Evolutionary conservation across 2,797 vertebrate genomes (phyloP), one percentile per base, ranked within the genome.

Genomic region (Falco cherrug): DNA sequence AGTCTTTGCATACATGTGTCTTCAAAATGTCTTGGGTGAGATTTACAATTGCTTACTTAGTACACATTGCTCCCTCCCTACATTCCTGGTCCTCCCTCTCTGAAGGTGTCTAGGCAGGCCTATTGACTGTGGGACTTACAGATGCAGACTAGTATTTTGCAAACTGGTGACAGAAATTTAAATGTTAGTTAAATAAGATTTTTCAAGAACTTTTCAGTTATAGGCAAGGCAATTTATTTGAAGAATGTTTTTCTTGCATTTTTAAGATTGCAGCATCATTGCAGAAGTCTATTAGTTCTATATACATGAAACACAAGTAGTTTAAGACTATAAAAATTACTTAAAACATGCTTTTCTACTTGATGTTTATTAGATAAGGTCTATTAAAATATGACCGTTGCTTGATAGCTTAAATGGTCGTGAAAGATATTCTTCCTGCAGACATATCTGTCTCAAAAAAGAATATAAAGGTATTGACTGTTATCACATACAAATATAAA

Each of bases 51-150:
- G 9, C 9, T 60, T 53, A 13, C 31, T 57, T 7, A 47, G 31
- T 20, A 26, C 5, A 6, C 0, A 0, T 33, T 69, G 21, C 16
- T 63, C 11, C 84, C 28, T 76, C 29, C 3, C 10, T 41, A 19
- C 1, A 14, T 39, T 88, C 31, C 39, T 57, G 17, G 14, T 73
- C 43, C 28, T 59, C 31, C 31, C 11, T 31, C 24, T 83, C 65
- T 35, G n/a, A 77, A 74, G 6, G 2, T 60, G 16, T 35, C n/a
- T 33, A 77, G 33, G 6, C 10, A 87, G 33, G 10, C 1, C 80
- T 64, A 35, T 74, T 92, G 21, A 13, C 7, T 39, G 10, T 69
- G 63, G 10, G 31, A 69, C 5, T 76, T 67, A 31, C 0, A 48
- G 28, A 48, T 77, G 7, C 11, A 51, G n/a, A 53, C 24, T 26